A percentile compares a stretch with the other conserved stretches of the same genome.
phyloP scores from a whole-genome alignment of 2,888 invertebrate genomes.

The Rhopalosiphum nymphaeae region DNA sequence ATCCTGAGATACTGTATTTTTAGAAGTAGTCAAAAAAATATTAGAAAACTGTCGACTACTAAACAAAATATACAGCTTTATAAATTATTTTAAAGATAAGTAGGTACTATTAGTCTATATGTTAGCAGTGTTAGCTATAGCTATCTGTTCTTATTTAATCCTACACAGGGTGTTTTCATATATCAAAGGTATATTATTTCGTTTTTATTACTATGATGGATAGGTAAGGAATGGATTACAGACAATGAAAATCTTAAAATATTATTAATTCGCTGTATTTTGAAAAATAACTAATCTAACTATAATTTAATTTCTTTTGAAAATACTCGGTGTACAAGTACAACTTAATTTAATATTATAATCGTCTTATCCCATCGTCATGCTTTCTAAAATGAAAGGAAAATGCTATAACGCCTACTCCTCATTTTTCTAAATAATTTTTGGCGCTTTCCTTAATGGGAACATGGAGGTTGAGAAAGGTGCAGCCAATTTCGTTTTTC shows the following conservation, averaged over 20 bases:
- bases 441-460: constrained; percentile 26
- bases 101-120: not conserved
- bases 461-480: constrained; percentile 34
- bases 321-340: not conserved
- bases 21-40: not conserved
- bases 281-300: not conserved
- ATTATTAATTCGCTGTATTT: not conserved
- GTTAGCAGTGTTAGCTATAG: not conserved
- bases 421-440: constrained; percentile 57
- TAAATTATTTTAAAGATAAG: constrained; percentile 17
- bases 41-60: constrained; percentile 2
- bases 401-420: constrained; percentile 32
- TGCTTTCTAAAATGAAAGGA: constrained; percentile 35
- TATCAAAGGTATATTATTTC: not conserved
- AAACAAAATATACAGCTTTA: not conserved
- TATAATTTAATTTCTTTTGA: not conserved
- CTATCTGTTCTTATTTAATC: not conserved
- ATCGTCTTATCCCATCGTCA: not conserved
- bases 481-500: constrained; percentile 61
- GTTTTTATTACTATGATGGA: not conserved
- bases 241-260: not conserved
- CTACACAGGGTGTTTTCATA: not conserved
- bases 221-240: not conserved
- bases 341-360: not conserved
- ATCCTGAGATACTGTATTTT: not conserved